Conservation (phyloP, 2,888 invertebrate species). For the Acronicta psi region DNA sequence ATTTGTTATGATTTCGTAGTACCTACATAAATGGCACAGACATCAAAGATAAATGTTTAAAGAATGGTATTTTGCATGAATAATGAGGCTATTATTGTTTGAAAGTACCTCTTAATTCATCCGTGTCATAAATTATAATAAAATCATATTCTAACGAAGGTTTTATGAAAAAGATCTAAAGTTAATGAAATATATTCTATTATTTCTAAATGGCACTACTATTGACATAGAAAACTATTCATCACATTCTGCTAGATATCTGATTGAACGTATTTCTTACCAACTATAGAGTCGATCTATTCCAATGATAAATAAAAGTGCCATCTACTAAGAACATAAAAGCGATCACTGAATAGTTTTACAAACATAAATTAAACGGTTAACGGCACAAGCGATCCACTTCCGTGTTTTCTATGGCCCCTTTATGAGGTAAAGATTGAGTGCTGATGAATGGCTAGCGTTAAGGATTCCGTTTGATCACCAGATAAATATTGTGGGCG, state of each 20-base stretch:
- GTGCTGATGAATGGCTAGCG: constrained; percentile 78
- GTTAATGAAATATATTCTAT: constrained; percentile 3
- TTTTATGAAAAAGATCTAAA: constrained; percentile 6
- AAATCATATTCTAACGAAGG: constrained; percentile 19
- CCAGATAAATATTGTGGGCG: constrained; percentile 80
- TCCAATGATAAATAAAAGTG: constrained; percentile 38
- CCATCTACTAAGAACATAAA: constrained; percentile 33
- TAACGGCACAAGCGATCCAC: constrained; percentile 40
- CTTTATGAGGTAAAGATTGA: constrained; percentile 73
- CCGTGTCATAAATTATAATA: constrained; percentile 20
- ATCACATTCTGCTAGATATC: constrained; percentile 25
- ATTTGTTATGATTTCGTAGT: not conserved
- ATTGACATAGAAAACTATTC: constrained; percentile 35
- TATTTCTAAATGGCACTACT: not conserved
- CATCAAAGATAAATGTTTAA: constrained; percentile 35
- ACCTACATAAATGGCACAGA: constrained; percentile 26
- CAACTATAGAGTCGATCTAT: constrained; percentile 37
- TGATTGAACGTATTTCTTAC: constrained; percentile 20
- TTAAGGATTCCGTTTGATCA: constrained; percentile 81
- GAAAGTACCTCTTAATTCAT: constrained; percentile 24
- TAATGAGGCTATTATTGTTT: constrained; percentile 33
- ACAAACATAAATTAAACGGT: constrained; percentile 40
- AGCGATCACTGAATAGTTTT: constrained; percentile 46
- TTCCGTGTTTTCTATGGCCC: constrained; percentile 80
- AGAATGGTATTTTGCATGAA: constrained; percentile 24